Base-by-base conservation (phyloP, 2,888 invertebrate genomes). In the Geophilus truncorum region DNA sequence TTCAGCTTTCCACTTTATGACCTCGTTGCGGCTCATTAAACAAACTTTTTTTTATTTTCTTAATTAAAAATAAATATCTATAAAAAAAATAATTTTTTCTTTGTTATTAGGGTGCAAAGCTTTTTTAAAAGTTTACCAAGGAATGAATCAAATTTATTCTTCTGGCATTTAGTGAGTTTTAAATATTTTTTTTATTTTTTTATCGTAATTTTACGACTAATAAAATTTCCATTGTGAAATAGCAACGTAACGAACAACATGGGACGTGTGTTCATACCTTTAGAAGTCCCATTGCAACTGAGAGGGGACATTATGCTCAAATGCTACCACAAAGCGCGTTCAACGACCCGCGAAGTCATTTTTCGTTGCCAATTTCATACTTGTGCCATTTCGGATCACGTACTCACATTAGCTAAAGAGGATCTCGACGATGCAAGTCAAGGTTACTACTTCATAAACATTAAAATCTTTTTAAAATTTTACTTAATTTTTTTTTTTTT, bases 341-440 rank as follows among this genome's bases (percentile, higher is more conserved):
- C 84, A 10, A 81, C 83, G n/a, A 83, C 83, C 77, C 89, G 91
- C 62, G 92, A 92, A 84, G 90, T 93, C n/a, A 91, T 95, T 84
- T 95, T 94, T 89, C 92, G 93, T 78, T 92, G 93, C 86, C 94
- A 97, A 91, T 96, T 97, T 89, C 96, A 97, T 90, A 96, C 97
- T 4, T 96, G 96, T 89, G 95, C 96, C 80, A 93, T 96, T 83
- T 91, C 93, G 77, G 93, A 94, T 86, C 92, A 93, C 88, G 93
- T 93, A 82, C 91, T 96, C 80, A 92, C 92, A 85, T 95, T 96
- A 89, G 92, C 92, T 82, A 92, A 94, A 86, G 92, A 92, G 85
- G 95, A 96, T 86, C 90, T 97, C 84, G 96, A 97, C 88, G 91
- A 92, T 85, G 94, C 94, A 82, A 92, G 92, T 85, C 91, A 92